Base-by-base conservation (phyloP, 2,888 invertebrate species). In the Eledona agricola region DNA sequence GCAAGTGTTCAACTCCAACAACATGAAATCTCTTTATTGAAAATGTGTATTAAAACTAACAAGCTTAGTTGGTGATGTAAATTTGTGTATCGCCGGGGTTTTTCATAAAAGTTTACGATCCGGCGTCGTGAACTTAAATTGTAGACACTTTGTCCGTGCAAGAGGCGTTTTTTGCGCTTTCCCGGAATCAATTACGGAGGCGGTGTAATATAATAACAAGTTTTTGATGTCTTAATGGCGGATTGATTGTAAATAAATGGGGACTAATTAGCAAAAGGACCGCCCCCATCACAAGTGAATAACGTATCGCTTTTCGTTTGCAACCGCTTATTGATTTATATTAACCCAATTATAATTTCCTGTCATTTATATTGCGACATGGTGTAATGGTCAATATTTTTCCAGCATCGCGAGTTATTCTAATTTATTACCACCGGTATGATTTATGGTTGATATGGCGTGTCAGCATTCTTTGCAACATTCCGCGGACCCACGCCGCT, bases 311-410 rank as follows among this genome's bases (percentile, higher is more conserved):
- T 32, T 43, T 43, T 43, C 31, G 32, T 26, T 19, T 43, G 17
- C 13, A 9, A 16, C 6, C 26, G 16, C 12, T 42, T 29, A 42
- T 43, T 43, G 43, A 43, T 43, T 43, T 43, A 23, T 31, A 43
- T 43, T 32, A 43, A 43, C 43, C 43, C 16, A 43, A 43, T 43
- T 31, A 43, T 22, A 22, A 43, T 31, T 43, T 43, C 43, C 22
- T 43, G 16, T 19, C 22, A 11, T 40, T 26, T 26, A 38, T 38
- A 28, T 40, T 26, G 40, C 40, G 13, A 26, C 28, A 40, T 23
- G n/a, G 23, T 38, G 38, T 38, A 38, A 26, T 38, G 16, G 9
- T 26, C 25, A 11, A n/a, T 40, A 26, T 40, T 40, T 40, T 26
- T 31, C 3, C 10, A 11, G 37, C 22, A 40, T 19, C 16, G 17